phyloP scores from a whole-genome alignment of 2,888 invertebrate genomes.

The Cyaniris semiargus region DNA sequence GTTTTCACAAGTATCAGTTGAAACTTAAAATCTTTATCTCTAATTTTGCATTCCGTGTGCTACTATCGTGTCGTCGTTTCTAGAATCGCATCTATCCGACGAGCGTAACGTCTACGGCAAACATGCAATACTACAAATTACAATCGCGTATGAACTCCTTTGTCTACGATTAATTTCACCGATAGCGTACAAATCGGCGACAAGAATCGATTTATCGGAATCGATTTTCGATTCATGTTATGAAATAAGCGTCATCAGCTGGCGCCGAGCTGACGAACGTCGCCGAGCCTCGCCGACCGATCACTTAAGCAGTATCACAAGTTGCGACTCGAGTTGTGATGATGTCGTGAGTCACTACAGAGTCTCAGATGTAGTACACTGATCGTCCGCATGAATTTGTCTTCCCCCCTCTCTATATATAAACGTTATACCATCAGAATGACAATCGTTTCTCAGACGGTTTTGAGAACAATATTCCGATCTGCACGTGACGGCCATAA shows the following conservation, averaged over 20 bases:
- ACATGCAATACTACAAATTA: not conserved
- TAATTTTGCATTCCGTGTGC: not conserved
- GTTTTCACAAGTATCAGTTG: too few species aligned
- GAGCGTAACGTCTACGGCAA: not conserved
- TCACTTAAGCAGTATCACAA: too few species aligned
- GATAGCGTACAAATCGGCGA: slow-evolving; percentile 9
- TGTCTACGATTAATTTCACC: not conserved
- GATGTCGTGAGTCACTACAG: too few species aligned
- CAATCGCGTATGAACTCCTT: not conserved
- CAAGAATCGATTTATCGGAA: slow-evolving; percentile 7
- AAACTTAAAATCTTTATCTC: not conserved
- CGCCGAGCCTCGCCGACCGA: not conserved
- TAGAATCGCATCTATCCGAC: not conserved
- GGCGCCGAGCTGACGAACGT: not conserved
- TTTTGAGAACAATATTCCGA: slow-evolving; percentile 76
- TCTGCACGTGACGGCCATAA: slow-evolving; percentile 61
- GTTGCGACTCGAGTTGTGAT: too few species aligned
- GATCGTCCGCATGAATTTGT: not conserved
- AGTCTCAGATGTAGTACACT: too few species aligned
- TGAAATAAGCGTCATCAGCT: not conserved
- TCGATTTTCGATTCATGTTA: not conserved
- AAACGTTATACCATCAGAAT: slow-evolving; percentile 51
- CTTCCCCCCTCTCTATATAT: not conserved
- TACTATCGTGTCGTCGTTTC: not conserved
- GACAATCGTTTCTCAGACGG: slow-evolving; percentile 72